A percentile compares a stretch with the other conserved stretches of the same genome.
Conservation (phyloP, 2,888 invertebrate genomes). For the Lepidocyrtoides sp. region DNA sequence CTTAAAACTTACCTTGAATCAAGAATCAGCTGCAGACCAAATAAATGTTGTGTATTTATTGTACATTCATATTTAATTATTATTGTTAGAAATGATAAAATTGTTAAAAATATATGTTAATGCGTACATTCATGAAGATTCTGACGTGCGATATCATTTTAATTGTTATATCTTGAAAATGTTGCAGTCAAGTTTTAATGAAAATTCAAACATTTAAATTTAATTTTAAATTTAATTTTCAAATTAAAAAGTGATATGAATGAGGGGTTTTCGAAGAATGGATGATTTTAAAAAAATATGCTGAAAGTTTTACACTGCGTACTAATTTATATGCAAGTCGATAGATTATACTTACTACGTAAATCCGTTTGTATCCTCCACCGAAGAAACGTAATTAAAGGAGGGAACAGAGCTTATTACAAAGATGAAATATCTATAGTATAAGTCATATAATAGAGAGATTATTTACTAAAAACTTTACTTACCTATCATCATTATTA, state of each 20-base stretch:
- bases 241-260: too few species aligned
- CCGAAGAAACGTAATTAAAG: background rate
- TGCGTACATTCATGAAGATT: too few species aligned
- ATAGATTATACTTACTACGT: background rate
- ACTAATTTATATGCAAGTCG: background rate
- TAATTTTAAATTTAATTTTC: too few species aligned
- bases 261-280: too few species aligned
- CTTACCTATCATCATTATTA: too few species aligned
- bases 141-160: too few species aligned
- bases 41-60: constrained; percentile 15
- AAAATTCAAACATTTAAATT: too few species aligned
- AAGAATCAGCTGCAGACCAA: constrained; percentile 36
- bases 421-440: background rate
- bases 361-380: background rate
- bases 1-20: background rate
- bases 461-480: background rate
- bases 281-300: background rate
- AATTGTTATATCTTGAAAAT: too few species aligned
- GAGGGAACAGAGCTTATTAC: constrained; percentile 9
- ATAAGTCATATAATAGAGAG: background rate
- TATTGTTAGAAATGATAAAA: too few species aligned
- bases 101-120: too few species aligned
- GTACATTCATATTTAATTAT: too few species aligned
- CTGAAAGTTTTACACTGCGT: background rate
- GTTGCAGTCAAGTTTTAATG: too few species aligned